Evolutionary conservation across 2,113 vertebrate genomes (phyloP).

Genomic region (Campylorhamphus procurvoides): DNA sequence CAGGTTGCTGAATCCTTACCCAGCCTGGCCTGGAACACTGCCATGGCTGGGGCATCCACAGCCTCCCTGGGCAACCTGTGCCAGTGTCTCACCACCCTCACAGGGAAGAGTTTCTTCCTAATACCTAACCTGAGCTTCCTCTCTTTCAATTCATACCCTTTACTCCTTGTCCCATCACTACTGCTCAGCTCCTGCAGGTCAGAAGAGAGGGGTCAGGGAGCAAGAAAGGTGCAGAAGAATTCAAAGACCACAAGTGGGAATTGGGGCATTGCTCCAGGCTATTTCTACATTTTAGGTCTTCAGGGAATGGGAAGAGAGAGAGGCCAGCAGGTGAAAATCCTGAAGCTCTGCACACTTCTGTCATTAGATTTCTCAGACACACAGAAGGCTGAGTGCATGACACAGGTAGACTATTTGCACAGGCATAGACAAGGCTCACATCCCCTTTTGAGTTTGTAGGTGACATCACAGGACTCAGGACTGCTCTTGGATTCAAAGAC

Average conservation of each 20-base stretch:
- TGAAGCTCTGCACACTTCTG: not conserved
- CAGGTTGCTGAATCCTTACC: not conserved
- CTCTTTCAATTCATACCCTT: not conserved
- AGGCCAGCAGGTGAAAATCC: not conserved
- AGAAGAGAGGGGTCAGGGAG: not conserved
- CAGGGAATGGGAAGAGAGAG: not conserved
- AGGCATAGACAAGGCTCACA: not conserved
- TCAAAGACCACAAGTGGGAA: not conserved
- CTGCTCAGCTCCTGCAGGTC: not conserved
- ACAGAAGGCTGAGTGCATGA: not conserved
- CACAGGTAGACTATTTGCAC: not conserved
- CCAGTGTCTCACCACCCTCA: not conserved
- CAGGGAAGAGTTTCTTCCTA: not conserved
- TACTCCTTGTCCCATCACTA: not conserved
- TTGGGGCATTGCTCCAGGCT: not conserved
- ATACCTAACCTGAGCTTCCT: not conserved
- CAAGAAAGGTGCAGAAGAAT: not conserved
- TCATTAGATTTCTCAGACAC: not conserved
- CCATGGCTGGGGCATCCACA: not conserved
- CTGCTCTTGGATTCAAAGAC: not conserved
- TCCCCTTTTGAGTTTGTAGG: not conserved
- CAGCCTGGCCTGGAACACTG: not conserved
- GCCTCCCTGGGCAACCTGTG: not conserved
- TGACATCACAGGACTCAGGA: not conserved
- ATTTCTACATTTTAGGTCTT: not conserved